Conservation (phyloP, 2,888 invertebrate species). For the Spodoptera littoralis region DNA sequence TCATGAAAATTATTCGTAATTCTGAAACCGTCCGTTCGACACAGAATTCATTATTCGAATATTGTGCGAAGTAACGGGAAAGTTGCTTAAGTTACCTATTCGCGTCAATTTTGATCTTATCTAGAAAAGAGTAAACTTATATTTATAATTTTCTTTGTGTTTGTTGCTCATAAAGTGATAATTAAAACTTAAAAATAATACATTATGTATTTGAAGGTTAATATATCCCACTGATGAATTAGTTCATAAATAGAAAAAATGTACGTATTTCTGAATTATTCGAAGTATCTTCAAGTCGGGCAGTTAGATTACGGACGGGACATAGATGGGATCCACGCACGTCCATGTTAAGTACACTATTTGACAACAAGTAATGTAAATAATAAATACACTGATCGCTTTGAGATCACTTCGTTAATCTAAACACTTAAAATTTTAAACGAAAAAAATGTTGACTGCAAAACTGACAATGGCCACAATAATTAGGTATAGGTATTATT, state of each 20-base stretch:
- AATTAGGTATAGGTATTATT: slow-evolving; percentile 63
- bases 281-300: slow-evolving; percentile 37
- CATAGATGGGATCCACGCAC: slow-evolving; percentile 25
- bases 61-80: slow-evolving; percentile 4
- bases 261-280: slow-evolving; percentile 28
- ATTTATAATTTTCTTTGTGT: slow-evolving; percentile 14
- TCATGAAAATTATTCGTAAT: not conserved
- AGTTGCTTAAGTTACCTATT: not conserved
- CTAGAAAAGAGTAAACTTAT: slow-evolving; percentile 26
- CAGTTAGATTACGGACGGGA: slow-evolving; percentile 37
- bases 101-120: slow-evolving; percentile 4
- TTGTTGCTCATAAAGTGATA: slow-evolving; percentile 3
- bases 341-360: slow-evolving; percentile 83
- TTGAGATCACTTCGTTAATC: slow-evolving; percentile 86
- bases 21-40: no score
- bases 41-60: not conserved
- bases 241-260: no score
- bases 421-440: slow-evolving; percentile 82
- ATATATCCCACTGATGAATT: slow-evolving; percentile 5
- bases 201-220: not conserved
- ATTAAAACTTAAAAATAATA: slow-evolving; percentile 17
- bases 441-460: slow-evolving; percentile 70
- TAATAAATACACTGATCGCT: slow-evolving; percentile 88
- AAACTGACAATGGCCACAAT: slow-evolving; percentile 82
- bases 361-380: slow-evolving; percentile 81